Evolutionary conservation across 2,797 vertebrate genomes (phyloP), one percentile per base, ranked within the genome.

Genomic region (Tenualosa ilisha): DNA sequence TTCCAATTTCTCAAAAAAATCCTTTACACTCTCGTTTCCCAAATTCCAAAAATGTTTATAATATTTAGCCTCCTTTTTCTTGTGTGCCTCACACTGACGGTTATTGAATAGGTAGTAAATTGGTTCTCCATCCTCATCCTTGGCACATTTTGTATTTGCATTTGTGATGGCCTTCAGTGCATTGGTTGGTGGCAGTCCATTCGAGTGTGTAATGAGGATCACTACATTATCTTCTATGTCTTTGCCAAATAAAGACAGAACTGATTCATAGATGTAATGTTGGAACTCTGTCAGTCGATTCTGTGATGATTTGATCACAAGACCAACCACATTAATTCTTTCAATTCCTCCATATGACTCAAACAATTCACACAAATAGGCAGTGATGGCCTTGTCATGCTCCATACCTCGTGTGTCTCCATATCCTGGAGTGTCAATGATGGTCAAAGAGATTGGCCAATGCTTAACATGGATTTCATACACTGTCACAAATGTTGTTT

Each of bases 361-460:
- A 17, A 88, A 90, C 61, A 91, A 72, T 11, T 85, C 37, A 1
- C 0, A 22, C 3, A 90, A 17, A 49, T 83, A 43, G 17, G 86
- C 51, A 49, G 82, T 26, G 0, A 91, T 81, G 7, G 26, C 0
- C 54, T 84, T 83, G 37, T 88, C 89, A 0, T 49, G 6, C 0
- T 84, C 82, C 37, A n/a, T 11, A 37, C 86, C 89, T 59, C 51
- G 26, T 0, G 87, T 86, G 56, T 89, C 86, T 26, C 87, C 85
- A 82, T 87, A 91, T 20, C 89, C 91, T 24, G 90, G 92, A 3
- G 87, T 91, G 81, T 92, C 88, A 40, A 91, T 90, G 6, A 93
- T 63, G 5, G 89, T 92, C 37, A 92, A 83, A 82, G 87, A 91
- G 49, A 86, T 86, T 68, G 89, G 86, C 7, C 22, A 68, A 24